These are phyloP conservation scores for Vireo altiloquus DNA, from an alignment of 2,113 vertebrate genomes.

Conservation along the genomic window DNA sequence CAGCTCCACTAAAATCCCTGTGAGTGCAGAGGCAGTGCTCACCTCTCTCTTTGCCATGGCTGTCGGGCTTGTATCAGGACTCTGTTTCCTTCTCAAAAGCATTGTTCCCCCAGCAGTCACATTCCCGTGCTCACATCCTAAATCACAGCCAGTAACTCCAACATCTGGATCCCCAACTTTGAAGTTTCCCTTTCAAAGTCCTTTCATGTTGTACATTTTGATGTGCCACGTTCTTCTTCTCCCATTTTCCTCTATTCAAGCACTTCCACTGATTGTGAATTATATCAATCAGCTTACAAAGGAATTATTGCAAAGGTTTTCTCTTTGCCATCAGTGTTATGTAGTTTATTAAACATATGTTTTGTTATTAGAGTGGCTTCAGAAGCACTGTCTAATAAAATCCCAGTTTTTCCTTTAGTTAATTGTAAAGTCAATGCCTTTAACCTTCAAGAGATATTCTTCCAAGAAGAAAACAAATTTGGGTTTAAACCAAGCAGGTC, in stretches of 20 bases:
- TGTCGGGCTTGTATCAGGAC: rapidly evolving
- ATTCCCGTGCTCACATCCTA: not conserved
- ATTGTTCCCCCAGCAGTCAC: rapidly evolving
- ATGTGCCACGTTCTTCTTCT: not conserved
- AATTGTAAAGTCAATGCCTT: not conserved
- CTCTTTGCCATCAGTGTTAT: not conserved
- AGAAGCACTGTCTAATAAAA: not conserved
- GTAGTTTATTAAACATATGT: not conserved
- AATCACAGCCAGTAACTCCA: not conserved
- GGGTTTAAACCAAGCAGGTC: not conserved
- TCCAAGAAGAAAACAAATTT: constrained; percentile 12
- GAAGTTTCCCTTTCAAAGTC: constrained; percentile 13
- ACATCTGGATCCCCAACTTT: not conserved
- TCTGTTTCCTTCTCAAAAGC: not conserved
- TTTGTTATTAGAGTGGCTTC: not conserved
- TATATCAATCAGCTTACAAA: not conserved
- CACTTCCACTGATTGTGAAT: not conserved
- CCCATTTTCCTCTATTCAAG: not conserved
- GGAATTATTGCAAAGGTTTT: not conserved
- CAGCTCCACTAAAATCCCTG: not conserved
- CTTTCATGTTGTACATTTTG: constrained; percentile 15
- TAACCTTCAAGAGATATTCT: not conserved
- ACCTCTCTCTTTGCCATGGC: rapidly evolving
- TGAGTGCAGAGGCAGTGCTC: rapidly evolving
- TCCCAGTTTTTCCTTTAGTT: not conserved